A percentile compares a stretch with the other conserved stretches of the same genome.
These are phyloP conservation scores for Aphelenchoides besseyi DNA, from an alignment of 1,140 invertebrate species.

Conservation along the genomic window DNA sequence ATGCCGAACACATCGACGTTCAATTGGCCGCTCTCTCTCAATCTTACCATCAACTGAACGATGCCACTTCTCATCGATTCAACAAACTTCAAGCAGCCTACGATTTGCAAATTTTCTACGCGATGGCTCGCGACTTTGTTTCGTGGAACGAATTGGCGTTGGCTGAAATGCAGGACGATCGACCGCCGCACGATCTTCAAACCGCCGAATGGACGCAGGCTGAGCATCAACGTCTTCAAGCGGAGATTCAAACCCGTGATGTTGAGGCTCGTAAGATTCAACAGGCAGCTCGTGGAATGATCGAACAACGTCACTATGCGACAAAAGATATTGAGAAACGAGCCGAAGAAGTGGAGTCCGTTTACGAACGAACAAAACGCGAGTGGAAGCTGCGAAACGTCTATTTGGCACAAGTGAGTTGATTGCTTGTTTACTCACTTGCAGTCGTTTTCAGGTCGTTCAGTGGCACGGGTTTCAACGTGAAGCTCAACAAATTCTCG, in stretches of 20 bases:
- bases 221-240: slow-evolving; percentile 84
- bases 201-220: slow-evolving; percentile 80
- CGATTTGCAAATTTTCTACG: slow-evolving; percentile 78
- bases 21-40: slow-evolving; percentile 78
- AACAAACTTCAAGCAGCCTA: slow-evolving; percentile 80
- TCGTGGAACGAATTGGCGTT: slow-evolving; percentile 22
- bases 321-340: slow-evolving; percentile 71
- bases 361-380: slow-evolving; percentile 74
- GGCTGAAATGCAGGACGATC: slow-evolving; percentile 71
- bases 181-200: slow-evolving; percentile 78
- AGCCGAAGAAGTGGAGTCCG: slow-evolving; percentile 74
- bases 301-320: slow-evolving; percentile 78
- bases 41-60: slow-evolving; percentile 81
- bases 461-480: slow-evolving; percentile 89
- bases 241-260: slow-evolving; percentile 89
- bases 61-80: slow-evolving; percentile 74
- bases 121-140: slow-evolving; percentile 33
- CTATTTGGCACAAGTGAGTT: slow-evolving; percentile 78
- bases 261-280: slow-evolving; percentile 77
- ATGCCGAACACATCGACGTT: slow-evolving; percentile 80
- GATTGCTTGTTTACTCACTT: slow-evolving; percentile 25
- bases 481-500: slow-evolving; percentile 87
- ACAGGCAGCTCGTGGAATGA: slow-evolving; percentile 77
- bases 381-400: slow-evolving; percentile 85
- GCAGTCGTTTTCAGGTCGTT: slow-evolving; percentile 65